Base-by-base conservation (phyloP, 2,888 invertebrate species). In the Tipula confusa region DNA sequence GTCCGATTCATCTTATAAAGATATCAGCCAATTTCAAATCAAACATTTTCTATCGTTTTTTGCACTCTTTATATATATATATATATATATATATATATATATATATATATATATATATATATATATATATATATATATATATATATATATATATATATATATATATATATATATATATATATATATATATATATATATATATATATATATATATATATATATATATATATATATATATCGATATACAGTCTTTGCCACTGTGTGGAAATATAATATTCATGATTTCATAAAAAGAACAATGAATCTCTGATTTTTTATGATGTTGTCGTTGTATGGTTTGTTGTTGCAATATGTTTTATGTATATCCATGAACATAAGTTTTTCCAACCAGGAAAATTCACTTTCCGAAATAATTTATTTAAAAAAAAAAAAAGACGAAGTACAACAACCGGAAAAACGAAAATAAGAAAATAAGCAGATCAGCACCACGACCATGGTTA, bases 251-350 rank as follows among this genome's bases (percentile, higher is more conserved):
- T 2, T 24, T 64, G 64, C 64, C 9, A 15, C 43, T 43, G 15
- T 43, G 15, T 64, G 64, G 64, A 64, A 24, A 64, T 64, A 24
- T 24, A 11, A 64, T 64, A 64, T 64, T 64, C 64, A 64, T 64
- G 64, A 64, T 64, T 64, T 24, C 64, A 64, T 64, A 64, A 64
- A 64, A 64, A 64, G 64, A 64, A 64, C 64, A 64, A 64, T 64
- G 64, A 64, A 24, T 64, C 9, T 64, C 64, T 9, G 18, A 24
- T 64, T 64, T 64, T 43, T 43, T 15, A 43, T 43, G 43, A 15
- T 43, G 1, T 43, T 43, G 43, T 43, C 15, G 43, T 43, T 43
- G 43, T 9, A 11, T n/a, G 43, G n/a, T n/a, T 43, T 43, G 43
- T 43, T 43, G 43, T 43, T 64, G 64, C 9, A 7, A 24, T 24